Evolutionary conservation across 2,888 invertebrate species (phyloP), one percentile per base, ranked within the genome.

Genomic region (Ennomos erosarius): DNA sequence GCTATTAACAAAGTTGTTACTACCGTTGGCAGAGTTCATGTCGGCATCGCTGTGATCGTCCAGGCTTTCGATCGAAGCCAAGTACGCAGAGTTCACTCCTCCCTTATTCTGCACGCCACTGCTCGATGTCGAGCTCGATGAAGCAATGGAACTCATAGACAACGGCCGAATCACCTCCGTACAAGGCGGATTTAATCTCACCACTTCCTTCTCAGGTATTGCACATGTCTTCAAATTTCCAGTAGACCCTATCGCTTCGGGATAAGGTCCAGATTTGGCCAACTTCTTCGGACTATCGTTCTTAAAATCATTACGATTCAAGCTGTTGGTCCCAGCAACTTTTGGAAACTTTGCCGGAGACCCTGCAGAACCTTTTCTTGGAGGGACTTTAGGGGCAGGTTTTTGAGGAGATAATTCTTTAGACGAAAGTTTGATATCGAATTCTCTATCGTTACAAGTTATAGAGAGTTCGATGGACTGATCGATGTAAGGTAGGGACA

Each of bases 21-120:
- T 92, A 1, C 90, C 90, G 64, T 87, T 90, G 8, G 84, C 89
- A 10, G 91, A 92, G 1, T 81, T 87, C 69, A 94, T 91, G 72
- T 96, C 96, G 33, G 93, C 95, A 74, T 96, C 96, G 78, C 96
- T 96, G 70, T 96, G 95, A 75, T 97, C 96, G 60, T 96, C 97
- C 71, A 98, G 90, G 71, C 97, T 97, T 83, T 98, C 98, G 51
- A 97, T 96, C 37, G 97, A 97, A 53, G 98, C 97, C 79, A 97
- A 90, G 85, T 97, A 97, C 11, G 96, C 96, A 40, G 95, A 96
- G 70, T 94, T 94, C 69, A 95, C 93, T 67, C 94, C 94, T 13
- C 94, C 93, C 76, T 93, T 94, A 73, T 95, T 94, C 68, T 94
- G 94, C 42, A 94, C 94, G 52, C 94, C 95, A 73, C 94, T 94